phyloP scores from a whole-genome alignment of 30 jellyfish, hydroid and myxozoan genomes.

The Aurelia sp. region DNA sequence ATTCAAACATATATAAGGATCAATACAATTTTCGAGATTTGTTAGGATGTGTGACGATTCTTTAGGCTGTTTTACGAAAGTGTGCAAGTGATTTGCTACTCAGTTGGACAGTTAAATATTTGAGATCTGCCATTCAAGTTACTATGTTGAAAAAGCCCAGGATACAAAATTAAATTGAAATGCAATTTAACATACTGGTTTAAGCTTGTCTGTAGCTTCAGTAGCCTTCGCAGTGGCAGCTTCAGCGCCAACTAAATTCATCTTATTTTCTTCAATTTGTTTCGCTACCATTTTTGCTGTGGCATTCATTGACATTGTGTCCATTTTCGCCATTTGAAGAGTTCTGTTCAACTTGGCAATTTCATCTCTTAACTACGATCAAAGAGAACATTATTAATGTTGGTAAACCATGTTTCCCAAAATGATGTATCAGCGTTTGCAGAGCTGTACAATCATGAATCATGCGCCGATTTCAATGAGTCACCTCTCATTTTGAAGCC shows the following conservation, averaged over 20 bases:
- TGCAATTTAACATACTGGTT: background rate
- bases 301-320: slow-evolving; percentile 33
- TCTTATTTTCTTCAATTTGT: slow-evolving; percentile 35
- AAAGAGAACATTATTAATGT: background rate
- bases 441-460: too few relatives aligned
- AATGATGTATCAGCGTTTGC: too few relatives aligned
- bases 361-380: slow-evolving; percentile 19
- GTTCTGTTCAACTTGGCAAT: slow-evolving; percentile 45
- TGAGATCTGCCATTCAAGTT: too few relatives aligned
- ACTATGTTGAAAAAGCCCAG: background rate
- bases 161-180: background rate
- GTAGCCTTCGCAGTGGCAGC: slow-evolving; percentile 58
- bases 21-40: too few relatives aligned
- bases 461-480: too few relatives aligned
- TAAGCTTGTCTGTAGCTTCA: slow-evolving; percentile 13
- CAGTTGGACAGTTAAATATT: too few relatives aligned
- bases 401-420: too few relatives aligned
- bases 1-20: too few relatives aligned
- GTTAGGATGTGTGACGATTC: too few relatives aligned
- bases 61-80: too few relatives aligned
- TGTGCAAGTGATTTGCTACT: too few relatives aligned
- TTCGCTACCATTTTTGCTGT: slow-evolving; percentile 32
- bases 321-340: slow-evolving; percentile 34
- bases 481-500: too few relatives aligned
- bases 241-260: slow-evolving; percentile 32